Base-by-base conservation (phyloP, 2,888 invertebrate species). In the Trissolcus japonicus region DNA sequence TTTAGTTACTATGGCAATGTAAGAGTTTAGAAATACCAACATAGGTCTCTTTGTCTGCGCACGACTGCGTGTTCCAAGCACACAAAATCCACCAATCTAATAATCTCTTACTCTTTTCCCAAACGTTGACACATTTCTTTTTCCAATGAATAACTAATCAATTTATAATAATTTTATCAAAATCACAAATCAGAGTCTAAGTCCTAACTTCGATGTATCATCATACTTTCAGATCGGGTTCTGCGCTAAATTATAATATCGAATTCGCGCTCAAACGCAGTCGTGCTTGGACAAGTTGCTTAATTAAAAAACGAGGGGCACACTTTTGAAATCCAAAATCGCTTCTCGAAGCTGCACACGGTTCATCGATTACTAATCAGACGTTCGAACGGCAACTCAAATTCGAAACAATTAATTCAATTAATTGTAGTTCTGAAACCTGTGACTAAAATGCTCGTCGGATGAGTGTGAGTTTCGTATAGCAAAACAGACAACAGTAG, bases 301-400 rank as follows among this genome's bases (percentile, higher is more conserved):
- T 35, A 55, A 69, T 60, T 55, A 29, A 69, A 46, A 65, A 66
- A 71, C 51, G 57, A 77, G 76, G 72, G 76, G 76, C 76, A 77
- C 76, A 77, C 76, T 62, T 63, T 35, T 35, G 35, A 77, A 77
- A 77, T 72, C 46, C 51, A 68, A 63, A 57, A 29, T 67, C 53
- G 19, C 21, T 67, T 19, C 41, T 46, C 4, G 35, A 25, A 65
- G 65, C 66, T 56, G 46, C 57, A 56, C 35, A 35, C 51, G 46
- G 53, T 59, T 53, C 51, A 48, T 53, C 43, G 29, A 53, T 62
- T 57, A 53, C 13, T 40, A 60, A 55, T 67, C n/a, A 67, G 57
- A 25, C 19, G 35, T 35, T 35, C 35, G 11, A 35, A 35, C 35
- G 35, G 35, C 35, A 35, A 35, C 7, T 35, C 35, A 35, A 53